phyloP scores from a whole-genome alignment of 2,888 invertebrate species.

The Machimus atricapillus region DNA sequence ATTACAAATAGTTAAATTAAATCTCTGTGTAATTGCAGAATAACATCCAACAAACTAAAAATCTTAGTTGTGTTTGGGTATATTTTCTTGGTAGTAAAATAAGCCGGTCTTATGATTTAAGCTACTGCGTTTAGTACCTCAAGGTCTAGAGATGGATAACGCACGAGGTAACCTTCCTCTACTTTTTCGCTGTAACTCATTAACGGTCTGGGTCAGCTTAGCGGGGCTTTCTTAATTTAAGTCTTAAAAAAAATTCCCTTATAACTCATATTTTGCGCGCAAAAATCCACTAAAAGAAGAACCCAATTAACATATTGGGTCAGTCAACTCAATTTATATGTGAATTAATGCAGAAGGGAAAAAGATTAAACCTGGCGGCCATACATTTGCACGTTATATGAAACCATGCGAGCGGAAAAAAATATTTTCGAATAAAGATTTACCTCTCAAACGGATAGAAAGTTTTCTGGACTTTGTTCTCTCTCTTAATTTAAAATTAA shows the following conservation, averaged over 20 bases:
- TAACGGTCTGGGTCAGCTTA: background rate
- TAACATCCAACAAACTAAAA: background rate
- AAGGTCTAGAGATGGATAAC: background rate
- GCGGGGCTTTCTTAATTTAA: background rate
- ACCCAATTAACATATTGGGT: background rate
- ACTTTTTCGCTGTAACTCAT: background rate
- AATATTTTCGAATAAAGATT: background rate
- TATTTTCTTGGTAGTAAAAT: background rate
- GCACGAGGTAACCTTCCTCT: background rate
- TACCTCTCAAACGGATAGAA: background rate
- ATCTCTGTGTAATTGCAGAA: background rate
- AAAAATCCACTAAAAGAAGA: background rate
- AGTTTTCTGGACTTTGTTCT: background rate
- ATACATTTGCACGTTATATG: background rate
- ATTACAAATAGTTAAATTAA: background rate
- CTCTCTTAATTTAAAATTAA: background rate
- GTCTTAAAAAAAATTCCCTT: background rate
- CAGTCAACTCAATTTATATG: background rate
- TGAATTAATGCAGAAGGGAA: background rate
- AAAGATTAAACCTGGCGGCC: background rate
- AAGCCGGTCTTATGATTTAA: background rate
- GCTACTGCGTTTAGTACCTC: background rate
- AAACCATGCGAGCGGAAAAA: background rate
- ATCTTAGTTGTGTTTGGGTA: background rate
- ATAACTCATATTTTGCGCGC: background rate